These are phyloP conservation scores for Carposina sasakii DNA, from an alignment of 1,140 invertebrate species.

Conservation along the genomic window DNA sequence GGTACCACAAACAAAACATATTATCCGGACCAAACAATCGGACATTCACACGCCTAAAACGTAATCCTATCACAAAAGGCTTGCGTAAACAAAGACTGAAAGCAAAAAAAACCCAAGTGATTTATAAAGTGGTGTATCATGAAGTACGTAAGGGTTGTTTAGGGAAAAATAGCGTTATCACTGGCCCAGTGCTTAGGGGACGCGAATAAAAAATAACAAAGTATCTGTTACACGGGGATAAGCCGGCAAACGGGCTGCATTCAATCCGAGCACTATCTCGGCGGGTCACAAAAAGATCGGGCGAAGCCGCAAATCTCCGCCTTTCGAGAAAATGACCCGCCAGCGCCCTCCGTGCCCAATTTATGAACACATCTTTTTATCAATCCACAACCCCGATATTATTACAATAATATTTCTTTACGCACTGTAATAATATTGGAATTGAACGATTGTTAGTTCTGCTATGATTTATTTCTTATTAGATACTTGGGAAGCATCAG, in stretches of 20 bases:
- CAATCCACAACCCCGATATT: neutral
- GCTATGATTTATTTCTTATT: too few relatives aligned
- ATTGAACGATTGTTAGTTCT: too few relatives aligned
- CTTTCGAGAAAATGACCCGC: slow-evolving; percentile 12
- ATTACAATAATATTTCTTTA: neutral
- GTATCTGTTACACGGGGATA: slow-evolving; percentile 43
- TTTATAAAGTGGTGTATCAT: slow-evolving; percentile 19
- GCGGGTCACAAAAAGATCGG: slow-evolving; percentile 42
- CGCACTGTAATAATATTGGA: neutral
- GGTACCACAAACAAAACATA: too few relatives aligned
- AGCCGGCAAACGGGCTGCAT: slow-evolving; percentile 46
- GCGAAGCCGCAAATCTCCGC: slow-evolving; percentile 31
- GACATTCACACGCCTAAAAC: too few relatives aligned
- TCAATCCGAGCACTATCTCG: slow-evolving; percentile 45
- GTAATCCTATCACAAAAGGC: slow-evolving; percentile 23
- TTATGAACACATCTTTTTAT: neutral
- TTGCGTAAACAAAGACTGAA: slow-evolving; percentile 18
- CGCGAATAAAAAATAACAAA: slow-evolving; percentile 38
- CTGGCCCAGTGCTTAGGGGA: slow-evolving; percentile 17
- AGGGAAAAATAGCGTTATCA: slow-evolving; percentile 32
- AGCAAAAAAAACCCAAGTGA: neutral
- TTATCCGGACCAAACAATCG: too few relatives aligned
- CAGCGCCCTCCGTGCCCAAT: neutral
- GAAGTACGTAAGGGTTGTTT: slow-evolving; percentile 15
- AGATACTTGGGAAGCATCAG: too few relatives aligned